A percentile compares a stretch with the other conserved stretches of the same genome.
These are phyloP conservation scores for Drosophila seguyi DNA, from an alignment of 1,140 invertebrate species.

Conservation along the genomic window DNA sequence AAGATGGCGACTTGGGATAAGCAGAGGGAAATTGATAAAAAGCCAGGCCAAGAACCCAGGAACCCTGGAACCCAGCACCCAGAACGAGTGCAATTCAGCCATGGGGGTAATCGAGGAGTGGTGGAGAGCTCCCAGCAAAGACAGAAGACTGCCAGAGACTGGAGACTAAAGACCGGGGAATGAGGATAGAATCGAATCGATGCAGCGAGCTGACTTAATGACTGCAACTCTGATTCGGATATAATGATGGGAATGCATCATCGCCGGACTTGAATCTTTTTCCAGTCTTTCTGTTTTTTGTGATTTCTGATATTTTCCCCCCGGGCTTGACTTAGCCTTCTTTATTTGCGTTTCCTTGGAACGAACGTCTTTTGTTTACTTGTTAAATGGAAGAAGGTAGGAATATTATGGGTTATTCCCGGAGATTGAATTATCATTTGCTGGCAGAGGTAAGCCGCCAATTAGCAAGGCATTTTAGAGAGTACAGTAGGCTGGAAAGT, in stretches of 20 bases:
- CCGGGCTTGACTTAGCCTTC: slow-evolving; percentile 6
- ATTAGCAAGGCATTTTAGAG: slow-evolving; percentile 38
- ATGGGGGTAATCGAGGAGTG: slow-evolving; percentile 57
- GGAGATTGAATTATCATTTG: slow-evolving; percentile 43
- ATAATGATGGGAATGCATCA: slow-evolving; percentile 58
- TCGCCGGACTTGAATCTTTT: slow-evolving; percentile 3
- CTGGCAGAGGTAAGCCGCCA: slow-evolving; percentile 31
- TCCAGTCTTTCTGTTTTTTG: slow-evolving; percentile 6
- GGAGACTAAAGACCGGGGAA: slow-evolving; percentile 4
- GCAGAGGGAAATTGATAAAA: slow-evolving; percentile 57
- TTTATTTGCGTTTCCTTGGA: slow-evolving; percentile 25
- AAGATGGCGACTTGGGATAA: slow-evolving; percentile 44
- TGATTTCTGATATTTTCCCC: not conserved
- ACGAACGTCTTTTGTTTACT: slow-evolving; percentile 35
- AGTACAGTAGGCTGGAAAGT: slow-evolving; percentile 5
- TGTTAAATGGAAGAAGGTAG: slow-evolving; percentile 34
- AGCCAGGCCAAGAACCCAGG: slow-evolving; percentile 16
- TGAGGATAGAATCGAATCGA: slow-evolving; percentile 31
- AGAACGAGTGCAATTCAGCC: slow-evolving; percentile 41
- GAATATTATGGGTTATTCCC: slow-evolving; percentile 31
- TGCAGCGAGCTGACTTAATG: slow-evolving; percentile 52
- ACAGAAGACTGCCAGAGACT: slow-evolving; percentile 11
- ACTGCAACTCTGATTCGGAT: slow-evolving; percentile 41
- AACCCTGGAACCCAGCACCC: not conserved
- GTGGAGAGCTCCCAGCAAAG: slow-evolving; percentile 23